Conservation (phyloP, 2,888 invertebrate species). For the Melipona bicolor region DNA sequence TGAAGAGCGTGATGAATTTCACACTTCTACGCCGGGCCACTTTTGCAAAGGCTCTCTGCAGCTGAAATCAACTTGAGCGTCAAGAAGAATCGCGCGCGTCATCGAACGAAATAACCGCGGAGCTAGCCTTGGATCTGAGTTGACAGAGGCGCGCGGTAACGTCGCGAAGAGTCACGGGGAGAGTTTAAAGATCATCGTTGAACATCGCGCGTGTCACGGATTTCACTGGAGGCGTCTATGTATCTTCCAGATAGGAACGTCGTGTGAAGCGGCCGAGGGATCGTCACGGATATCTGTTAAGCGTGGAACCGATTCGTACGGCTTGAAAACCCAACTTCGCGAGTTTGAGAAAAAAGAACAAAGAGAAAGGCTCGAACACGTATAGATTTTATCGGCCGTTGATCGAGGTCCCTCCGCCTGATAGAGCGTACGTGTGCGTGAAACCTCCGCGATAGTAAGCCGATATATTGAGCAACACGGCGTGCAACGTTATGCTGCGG, state of each 20-base stretch:
- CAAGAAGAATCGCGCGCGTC: conserved; percentile 20
- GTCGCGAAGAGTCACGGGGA: conserved; percentile 23
- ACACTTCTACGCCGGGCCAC: background rate
- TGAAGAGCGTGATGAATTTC: conserved; percentile 34
- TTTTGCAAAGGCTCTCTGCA: background rate
- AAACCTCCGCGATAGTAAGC: conserved; percentile 11
- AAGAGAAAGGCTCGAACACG: conserved; percentile 16
- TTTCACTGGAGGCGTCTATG: conserved; percentile 25
- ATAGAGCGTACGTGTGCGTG: conserved; percentile 2
- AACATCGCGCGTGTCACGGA: conserved; percentile 42
- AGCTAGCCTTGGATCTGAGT: conserved; percentile 31
- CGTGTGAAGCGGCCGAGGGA: conserved; percentile 22
- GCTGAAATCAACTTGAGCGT: conserved; percentile 12
- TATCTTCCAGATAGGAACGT: conserved; percentile 26
- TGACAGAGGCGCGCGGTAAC: conserved; percentile 35
- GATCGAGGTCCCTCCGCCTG: background rate
- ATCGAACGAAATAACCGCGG: conserved; percentile 39
- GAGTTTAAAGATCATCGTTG: conserved; percentile 41
- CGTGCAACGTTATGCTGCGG: conserved; percentile 1
- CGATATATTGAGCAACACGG: background rate
- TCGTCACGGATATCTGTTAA: conserved; percentile 49
- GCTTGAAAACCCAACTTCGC: conserved; percentile 28
- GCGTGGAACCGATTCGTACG: conserved; percentile 19
- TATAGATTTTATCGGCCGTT: conserved; percentile 22
- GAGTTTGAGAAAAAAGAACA: conserved; percentile 14